Conservation (phyloP, 2,797 vertebrate genomes). For the Hyperoplus lanceolatus region DNA sequence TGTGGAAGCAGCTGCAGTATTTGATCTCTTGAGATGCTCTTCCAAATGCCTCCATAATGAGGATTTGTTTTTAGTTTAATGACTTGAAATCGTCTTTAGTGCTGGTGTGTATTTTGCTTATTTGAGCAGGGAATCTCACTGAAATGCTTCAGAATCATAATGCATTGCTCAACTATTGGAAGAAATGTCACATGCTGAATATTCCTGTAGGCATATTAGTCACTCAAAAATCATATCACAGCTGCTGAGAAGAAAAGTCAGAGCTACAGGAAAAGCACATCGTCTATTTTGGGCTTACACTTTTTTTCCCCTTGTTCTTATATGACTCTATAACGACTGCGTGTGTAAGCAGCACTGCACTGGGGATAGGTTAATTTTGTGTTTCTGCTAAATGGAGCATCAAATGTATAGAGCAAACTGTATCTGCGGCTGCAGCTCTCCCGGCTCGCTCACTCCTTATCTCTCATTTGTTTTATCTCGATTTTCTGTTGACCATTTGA, state of each 20-base stretch:
- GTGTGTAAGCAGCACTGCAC: constrained; percentile 45
- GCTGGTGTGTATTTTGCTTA: constrained; percentile 9
- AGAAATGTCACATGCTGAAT: constrained; percentile 28
- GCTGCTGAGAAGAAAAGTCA: constrained; percentile 29
- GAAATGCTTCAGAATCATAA: background rate
- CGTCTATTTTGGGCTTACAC: constrained; percentile 50
- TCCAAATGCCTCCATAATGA: constrained; percentile 6
- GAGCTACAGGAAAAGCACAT: constrained; percentile 38
- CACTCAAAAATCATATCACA: constrained; percentile 38
- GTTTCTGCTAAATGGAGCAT: constrained; percentile 81
- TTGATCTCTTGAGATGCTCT: constrained; percentile 16
- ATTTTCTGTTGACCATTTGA: constrained; percentile 19
- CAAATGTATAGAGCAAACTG: constrained; percentile 68
- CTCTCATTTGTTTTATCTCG: constrained; percentile 33
- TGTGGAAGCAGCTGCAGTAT: constrained; percentile 21
- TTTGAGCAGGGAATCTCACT: background rate
- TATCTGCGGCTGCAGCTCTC: constrained; percentile 47
- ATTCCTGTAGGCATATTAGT: constrained; percentile 10
- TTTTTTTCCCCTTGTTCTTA: constrained; percentile 11
- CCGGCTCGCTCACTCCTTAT: background rate
- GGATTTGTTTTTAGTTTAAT: constrained; percentile 28
- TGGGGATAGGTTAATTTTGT: constrained; percentile 52
- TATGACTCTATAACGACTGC: constrained; percentile 36
- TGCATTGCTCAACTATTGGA: background rate
- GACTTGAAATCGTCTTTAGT: constrained; percentile 24